Evolutionary conservation across 2,888 invertebrate genomes (phyloP), one percentile per base, ranked within the genome.

Genomic region (Acanthosepion lycidas): DNA sequence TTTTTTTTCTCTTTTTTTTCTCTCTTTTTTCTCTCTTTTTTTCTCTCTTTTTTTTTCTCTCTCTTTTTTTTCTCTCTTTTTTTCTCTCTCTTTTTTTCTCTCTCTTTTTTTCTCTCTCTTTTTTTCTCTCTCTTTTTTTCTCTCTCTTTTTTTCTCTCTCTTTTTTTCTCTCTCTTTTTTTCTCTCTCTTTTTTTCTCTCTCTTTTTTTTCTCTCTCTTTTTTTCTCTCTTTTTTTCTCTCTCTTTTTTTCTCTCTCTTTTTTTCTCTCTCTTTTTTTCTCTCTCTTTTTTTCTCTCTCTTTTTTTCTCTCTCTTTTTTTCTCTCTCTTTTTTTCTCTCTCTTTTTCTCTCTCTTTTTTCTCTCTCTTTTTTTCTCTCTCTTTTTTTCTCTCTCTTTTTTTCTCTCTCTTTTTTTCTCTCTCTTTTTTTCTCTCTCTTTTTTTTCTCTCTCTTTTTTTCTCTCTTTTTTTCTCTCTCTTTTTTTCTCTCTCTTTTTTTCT

Each of bases 141-240:
- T 15, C 8, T 15, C 8, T 8, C 6, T 8, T 9, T 1, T 12
- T 15, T 6, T 8, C 9, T 15, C 0, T n/a, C 9, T 33, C 33
- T n/a, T 28, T 6, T 15, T 78, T 8, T 78, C n/a, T 78, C 28
- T 8, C 8, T n/a, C 28, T 28, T 12, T 6, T 6, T n/a, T 12
- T n/a, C 64, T 12, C 0, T n/a, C 64, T 12, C 0, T 28, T 12
- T 6, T 12, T 6, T 9, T n/a, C 26, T 23, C 26, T 23, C n/a
- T 8, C n/a, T 18, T 78, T 12, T 78, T 12, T 78, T 18, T 12
- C 8, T 9, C 9, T 0, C 9, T n/a, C 1, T 18, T 18, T 9
- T n/a, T 15, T 12, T n/a, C 0, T n/a, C 1, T n/a, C n/a, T n/a
- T 18, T 8, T n/a, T 8, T 18, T n/a, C 8, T 3, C n/a, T 15